Evolutionary conservation across 2,888 invertebrate genomes (phyloP).

Genomic region (Drosophila mimica): DNA sequence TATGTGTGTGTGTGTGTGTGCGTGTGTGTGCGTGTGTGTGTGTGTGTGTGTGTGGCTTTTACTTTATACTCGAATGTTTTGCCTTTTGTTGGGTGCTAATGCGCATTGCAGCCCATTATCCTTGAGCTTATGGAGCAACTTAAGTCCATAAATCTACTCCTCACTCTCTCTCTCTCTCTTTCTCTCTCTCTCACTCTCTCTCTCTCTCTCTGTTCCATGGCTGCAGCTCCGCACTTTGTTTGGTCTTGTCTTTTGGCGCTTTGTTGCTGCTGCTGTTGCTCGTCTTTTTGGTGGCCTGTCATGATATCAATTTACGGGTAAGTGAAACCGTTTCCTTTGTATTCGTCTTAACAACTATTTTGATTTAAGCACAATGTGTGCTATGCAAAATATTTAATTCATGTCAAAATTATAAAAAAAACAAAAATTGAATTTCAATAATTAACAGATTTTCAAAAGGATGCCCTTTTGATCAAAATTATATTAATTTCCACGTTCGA

Average conservation of each 20-base stretch:
- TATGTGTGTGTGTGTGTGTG: conserved; percentile 87
- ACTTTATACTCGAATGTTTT: neutral
- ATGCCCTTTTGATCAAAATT: no score
- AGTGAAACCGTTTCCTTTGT: conserved; percentile 57
- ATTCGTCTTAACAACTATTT: neutral
- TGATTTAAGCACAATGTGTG: neutral
- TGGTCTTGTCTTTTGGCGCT: conserved; percentile 70
- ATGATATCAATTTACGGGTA: conserved; percentile 87
- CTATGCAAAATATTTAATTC: neutral
- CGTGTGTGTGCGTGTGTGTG: conserved; percentile 86
- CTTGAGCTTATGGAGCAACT: neutral
- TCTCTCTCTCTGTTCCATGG: neutral
- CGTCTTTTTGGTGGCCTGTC: conserved; percentile 85
- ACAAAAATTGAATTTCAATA: neutral
- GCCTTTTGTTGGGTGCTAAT: neutral
- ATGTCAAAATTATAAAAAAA: neutral
- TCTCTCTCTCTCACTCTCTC: neutral
- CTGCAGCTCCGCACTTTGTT: conserved; percentile 65
- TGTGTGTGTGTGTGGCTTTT: conserved; percentile 85
- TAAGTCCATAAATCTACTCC: neutral
- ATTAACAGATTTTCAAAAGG: no score
- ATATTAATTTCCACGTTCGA: no score
- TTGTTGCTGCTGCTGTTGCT: conserved; percentile 75
- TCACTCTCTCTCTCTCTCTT: neutral
- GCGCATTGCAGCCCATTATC: conserved; percentile 1